Evolutionary conservation across 2,888 invertebrate species (phyloP).

Genomic region (Dolichopus griseipennis): DNA sequence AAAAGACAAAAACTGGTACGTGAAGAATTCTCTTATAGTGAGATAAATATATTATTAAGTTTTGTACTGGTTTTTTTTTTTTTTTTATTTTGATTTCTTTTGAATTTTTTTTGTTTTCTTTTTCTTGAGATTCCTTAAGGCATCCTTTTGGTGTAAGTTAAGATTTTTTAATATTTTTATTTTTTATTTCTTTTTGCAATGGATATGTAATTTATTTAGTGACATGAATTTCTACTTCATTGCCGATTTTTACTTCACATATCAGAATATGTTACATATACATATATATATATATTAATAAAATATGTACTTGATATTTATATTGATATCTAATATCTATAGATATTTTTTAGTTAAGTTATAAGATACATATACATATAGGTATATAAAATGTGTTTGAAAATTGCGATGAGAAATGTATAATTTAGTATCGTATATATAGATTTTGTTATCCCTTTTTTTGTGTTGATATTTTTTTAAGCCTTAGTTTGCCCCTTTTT

Average conservation of each 20-base stretch:
- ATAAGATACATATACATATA: neutral
- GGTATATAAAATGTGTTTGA: too few relatives aligned
- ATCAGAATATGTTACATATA: neutral
- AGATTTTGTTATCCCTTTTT: neutral
- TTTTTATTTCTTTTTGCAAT: neutral
- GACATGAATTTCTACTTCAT: constrained; percentile 6
- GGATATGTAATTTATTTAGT: constrained; percentile 6
- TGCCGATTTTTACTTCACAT: neutral
- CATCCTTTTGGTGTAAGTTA: neutral
- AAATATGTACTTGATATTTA: too few relatives aligned
- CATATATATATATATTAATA: neutral
- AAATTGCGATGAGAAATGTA: neutral
- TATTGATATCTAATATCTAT: too few relatives aligned
- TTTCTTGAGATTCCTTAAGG: neutral
- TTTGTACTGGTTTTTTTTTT: neutral
- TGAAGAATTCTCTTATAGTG: neutral
- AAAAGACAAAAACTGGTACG: neutral
- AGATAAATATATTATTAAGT: neutral
- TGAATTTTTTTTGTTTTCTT: too few relatives aligned
- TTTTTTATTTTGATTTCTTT: too few relatives aligned
- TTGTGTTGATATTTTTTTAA: neutral
- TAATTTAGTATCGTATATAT: constrained; percentile 1
- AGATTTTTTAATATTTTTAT: neutral
- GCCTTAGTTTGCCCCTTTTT: constrained; percentile 1
- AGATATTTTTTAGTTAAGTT: too few relatives aligned